Evolutionary conservation across 2,113 vertebrate genomes (phyloP).

Genomic region (Petroica traversi): DNA sequence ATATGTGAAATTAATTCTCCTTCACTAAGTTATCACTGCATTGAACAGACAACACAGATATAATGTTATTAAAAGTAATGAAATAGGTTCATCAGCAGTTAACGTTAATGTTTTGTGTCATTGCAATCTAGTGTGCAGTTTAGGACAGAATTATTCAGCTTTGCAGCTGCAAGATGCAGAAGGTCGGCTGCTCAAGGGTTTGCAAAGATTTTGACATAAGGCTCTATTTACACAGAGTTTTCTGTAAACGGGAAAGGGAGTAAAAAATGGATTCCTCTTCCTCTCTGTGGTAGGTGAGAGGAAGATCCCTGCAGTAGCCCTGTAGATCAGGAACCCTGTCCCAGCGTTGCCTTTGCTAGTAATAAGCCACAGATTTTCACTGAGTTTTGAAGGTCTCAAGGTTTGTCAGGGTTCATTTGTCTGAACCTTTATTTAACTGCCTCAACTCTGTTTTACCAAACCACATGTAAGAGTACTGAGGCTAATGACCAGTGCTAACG

Average conservation of each 20-base stretch:
- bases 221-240: neutral
- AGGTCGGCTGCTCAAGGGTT: constrained; percentile 25
- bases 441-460: neutral
- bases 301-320: neutral
- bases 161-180: constrained; percentile 11
- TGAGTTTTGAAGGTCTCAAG: neutral
- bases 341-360: neutral
- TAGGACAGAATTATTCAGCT: constrained; percentile 52
- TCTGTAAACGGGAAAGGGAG: neutral
- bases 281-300: neutral
- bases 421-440: neutral
- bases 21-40: constrained; percentile 71
- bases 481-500: neutral
- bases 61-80: constrained; percentile 75
- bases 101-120: constrained; percentile 63
- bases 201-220: neutral
- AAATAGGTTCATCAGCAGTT: constrained; percentile 63
- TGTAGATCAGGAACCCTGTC: neutral
- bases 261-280: neutral
- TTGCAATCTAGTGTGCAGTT: constrained; percentile 1
- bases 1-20: constrained; percentile 75
- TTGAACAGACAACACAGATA: constrained; percentile 72
- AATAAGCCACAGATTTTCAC: fast-evolving
- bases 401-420: neutral
- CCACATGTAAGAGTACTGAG: fast-evolving